Base-by-base conservation (phyloP, 2,113 vertebrate genomes). In the Kryptolebias marmoratus region DNA sequence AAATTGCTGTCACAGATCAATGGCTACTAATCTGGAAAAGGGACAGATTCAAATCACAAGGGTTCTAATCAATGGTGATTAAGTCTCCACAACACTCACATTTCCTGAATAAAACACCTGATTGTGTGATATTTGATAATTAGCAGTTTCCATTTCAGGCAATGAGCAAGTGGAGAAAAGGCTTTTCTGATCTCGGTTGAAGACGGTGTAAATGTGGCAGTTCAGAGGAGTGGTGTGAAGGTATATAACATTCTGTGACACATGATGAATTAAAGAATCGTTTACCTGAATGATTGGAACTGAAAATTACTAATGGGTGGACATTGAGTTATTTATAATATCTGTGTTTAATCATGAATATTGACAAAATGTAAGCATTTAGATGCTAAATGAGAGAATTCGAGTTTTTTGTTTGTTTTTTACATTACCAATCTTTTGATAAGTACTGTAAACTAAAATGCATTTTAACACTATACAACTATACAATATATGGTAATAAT, bases 1-100 rank as follows among this genome's bases (percentile, higher is more conserved):
- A 91, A 91, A 91, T 90, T 93, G 91, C 87, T 88, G 89, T 89
- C 87, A 89, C 81, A 88, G 88, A 93, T 93, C 91, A 88, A 91
- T 92, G 73, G 77, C 71, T 76, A 88, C 87, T 89, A 90, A 93
- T 91, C 85, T 89, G 82, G 68, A 75, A 62, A 84, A 70, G 77
- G 77, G 76, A 83, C 49, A 7, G 75, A 83, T 85, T 82, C 76
- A 88, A 82, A 90, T 90, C 81, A 61, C 68, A 80, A 64, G 71
- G 80, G 78, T 78, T 68, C 80, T 88, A 90, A 92, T 91, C 90
- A 87, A 90, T 91, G 83, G 67, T 75, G 70, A 85, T 88, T 91
- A 77, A 87, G 90, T 87, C 82, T 82, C 71, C 68, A 68, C 63
- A 78, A 71, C 64, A 68, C 53, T 80, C 83, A 70, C 70, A 78